These are phyloP conservation scores for Zygaena filipendulae DNA, from an alignment of 2,888 invertebrate genomes.

Conservation along the genomic window DNA sequence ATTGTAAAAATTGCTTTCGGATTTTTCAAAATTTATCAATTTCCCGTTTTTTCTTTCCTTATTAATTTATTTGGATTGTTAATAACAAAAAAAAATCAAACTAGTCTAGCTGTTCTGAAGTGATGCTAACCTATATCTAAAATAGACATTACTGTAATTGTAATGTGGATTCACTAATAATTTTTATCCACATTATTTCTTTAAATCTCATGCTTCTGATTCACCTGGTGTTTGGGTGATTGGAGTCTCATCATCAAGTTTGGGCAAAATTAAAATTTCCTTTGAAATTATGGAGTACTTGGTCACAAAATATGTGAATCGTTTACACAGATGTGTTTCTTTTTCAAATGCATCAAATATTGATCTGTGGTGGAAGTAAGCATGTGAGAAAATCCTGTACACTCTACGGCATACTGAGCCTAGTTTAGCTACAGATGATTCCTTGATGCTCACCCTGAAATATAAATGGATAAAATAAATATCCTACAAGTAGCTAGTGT, in stretches of 20 bases:
- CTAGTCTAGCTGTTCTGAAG: too few relatives aligned
- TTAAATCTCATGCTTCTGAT: constrained; percentile 54
- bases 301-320: constrained; percentile 97
- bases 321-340: constrained; percentile 93
- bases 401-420: constrained; percentile 99
- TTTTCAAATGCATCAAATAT: constrained; percentile 99
- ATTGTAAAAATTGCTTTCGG: too few relatives aligned
- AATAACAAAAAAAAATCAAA: too few relatives aligned
- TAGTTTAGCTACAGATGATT: constrained; percentile 97
- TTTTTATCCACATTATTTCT: constrained; percentile 23
- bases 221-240: constrained; percentile 63
- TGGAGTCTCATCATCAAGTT: constrained; percentile 81
- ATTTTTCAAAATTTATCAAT: too few relatives aligned
- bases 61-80: too few relatives aligned
- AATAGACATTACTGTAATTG: too few relatives aligned
- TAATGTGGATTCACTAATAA: too few relatives aligned
- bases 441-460: constrained; percentile 96
- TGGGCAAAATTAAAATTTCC: constrained; percentile 98
- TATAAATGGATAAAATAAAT: constrained; percentile 4
- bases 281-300: constrained; percentile 99
- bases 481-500: too few relatives aligned
- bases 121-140: too few relatives aligned
- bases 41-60: too few relatives aligned
- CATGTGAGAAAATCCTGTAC: constrained; percentile 99
- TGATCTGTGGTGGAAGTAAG: constrained; percentile 96